phyloP scores from a whole-genome alignment of 2,888 invertebrate genomes.

The Drosophila nigricruria region DNA sequence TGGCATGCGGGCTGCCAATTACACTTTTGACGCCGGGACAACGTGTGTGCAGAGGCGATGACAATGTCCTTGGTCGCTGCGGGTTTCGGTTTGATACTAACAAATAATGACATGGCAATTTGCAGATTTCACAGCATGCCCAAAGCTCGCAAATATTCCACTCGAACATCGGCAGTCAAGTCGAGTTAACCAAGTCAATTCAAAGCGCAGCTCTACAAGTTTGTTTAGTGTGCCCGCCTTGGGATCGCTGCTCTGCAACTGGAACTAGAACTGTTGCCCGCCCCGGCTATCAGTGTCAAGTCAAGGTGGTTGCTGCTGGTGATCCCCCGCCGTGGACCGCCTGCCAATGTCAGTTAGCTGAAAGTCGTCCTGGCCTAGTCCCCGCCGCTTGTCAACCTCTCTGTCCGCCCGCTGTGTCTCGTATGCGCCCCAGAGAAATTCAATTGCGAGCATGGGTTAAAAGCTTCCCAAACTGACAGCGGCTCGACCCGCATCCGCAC shows the following conservation, averaged over 20 bases:
- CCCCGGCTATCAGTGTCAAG: slow-evolving; percentile 73
- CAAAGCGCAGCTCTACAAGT: slow-evolving; percentile 66
- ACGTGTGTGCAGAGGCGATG: slow-evolving; percentile 43
- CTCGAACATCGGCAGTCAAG: slow-evolving; percentile 56
- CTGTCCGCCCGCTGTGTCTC: slow-evolving; percentile 24
- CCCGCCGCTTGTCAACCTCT: slow-evolving; percentile 13
- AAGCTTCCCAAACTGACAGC: slow-evolving; percentile 72
- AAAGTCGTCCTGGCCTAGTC: slow-evolving; percentile 54
- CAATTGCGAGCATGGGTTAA: slow-evolving; percentile 70
- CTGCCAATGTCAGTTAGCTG: slow-evolving; percentile 73
- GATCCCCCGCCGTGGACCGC: slow-evolving; percentile 54
- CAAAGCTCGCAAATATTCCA: slow-evolving; percentile 45
- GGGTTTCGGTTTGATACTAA: slow-evolving; percentile 78
- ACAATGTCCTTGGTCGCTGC: slow-evolving; percentile 39
- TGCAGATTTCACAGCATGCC: slow-evolving; percentile 83
- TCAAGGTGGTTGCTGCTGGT: slow-evolving; percentile 57
- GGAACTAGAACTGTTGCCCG: slow-evolving; percentile 32
- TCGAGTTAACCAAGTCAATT: slow-evolving; percentile 79
- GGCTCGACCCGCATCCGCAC: slow-evolving; percentile 54
- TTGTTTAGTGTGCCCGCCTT: slow-evolving; percentile 54
- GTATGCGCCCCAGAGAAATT: slow-evolving; percentile 42
- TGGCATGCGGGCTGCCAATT: slow-evolving; percentile 80
- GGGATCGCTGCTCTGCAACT: slow-evolving; percentile 10
- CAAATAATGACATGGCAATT: slow-evolving; percentile 84
- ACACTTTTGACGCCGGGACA: slow-evolving; percentile 78